phyloP scores from a whole-genome alignment of 2,113 vertebrate genomes.

The Cryptomyrus ogoouensis region DNA sequence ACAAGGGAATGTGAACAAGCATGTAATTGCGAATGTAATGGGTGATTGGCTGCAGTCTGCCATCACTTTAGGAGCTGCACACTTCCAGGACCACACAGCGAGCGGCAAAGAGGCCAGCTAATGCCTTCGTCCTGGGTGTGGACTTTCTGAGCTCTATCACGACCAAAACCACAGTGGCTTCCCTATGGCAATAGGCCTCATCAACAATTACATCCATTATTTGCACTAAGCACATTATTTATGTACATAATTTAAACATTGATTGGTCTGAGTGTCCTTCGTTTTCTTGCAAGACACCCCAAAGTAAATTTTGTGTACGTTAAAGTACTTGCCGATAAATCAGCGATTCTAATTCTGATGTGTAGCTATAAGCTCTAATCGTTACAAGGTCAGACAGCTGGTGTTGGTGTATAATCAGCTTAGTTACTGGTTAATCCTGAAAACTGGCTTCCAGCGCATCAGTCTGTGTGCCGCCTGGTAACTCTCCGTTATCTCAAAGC shows the following conservation, averaged over 20 bases:
- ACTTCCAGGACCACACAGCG: neutral
- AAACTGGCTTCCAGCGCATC: neutral
- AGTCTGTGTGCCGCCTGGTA: neutral
- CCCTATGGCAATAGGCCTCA: neutral
- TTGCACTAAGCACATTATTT: neutral
- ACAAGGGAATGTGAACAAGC: neutral
- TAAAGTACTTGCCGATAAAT: neutral
- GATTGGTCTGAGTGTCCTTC: neutral
- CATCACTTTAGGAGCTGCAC: neutral
- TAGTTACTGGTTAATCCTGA: neutral
- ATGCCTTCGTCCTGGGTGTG: neutral
- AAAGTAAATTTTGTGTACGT: neutral
- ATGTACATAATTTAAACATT: neutral
- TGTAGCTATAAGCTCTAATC: neutral
- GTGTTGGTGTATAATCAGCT: neutral
- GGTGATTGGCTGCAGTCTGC: neutral
- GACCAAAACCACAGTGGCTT: neutral
- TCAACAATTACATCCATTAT: neutral
- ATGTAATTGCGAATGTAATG: neutral
- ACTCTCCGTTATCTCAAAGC: neutral
- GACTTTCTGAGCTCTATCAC: neutral
- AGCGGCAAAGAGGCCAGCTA: neutral
- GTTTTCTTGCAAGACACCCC: neutral
- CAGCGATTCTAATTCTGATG: neutral
- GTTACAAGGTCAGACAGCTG: neutral